A percentile compares a stretch with the other conserved stretches of the same genome.
phyloP scores from a whole-genome alignment of 92 coral and sea anemone genomes.

The Parazoanthus swiftii region DNA sequence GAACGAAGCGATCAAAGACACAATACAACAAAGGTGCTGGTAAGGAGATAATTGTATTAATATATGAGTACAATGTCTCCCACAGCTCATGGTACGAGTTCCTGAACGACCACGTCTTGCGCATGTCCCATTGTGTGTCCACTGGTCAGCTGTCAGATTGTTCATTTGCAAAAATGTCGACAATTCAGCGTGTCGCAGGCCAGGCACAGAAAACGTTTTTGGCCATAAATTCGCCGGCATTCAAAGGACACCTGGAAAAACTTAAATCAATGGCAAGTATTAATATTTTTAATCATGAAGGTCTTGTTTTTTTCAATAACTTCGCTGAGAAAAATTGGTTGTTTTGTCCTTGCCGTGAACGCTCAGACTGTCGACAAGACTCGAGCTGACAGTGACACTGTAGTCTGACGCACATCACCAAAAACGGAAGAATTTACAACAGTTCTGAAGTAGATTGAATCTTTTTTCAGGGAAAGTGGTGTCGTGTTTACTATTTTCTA shows the following conservation, averaged over 20 bases:
- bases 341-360: not conserved
- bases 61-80: no score
- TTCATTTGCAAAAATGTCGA: conserved; percentile 55
- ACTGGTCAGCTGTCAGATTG: conserved; percentile 17
- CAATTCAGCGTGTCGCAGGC: conserved; percentile 77
- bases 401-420: not conserved
- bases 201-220: conserved; percentile 88
- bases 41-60: no score
- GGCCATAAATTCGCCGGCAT: conserved; percentile 64
- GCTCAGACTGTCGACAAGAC: not conserved
- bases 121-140: not conserved
- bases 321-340: not conserved
- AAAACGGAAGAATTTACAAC: not conserved
- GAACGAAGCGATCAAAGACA: no score
- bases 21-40: no score
- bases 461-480: not conserved
- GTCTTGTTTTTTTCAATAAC: not conserved
- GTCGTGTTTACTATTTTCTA: no score
- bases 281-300: not conserved
- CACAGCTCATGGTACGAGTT: no score
- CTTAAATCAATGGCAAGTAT: conserved; percentile 74
- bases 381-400: not conserved
- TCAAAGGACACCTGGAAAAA: conserved; percentile 73
- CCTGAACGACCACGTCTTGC: not conserved
- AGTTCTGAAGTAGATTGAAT: not conserved